These are phyloP conservation scores for Danaus melanippus DNA, from an alignment of 1,140 invertebrate species.

Conservation along the genomic window DNA sequence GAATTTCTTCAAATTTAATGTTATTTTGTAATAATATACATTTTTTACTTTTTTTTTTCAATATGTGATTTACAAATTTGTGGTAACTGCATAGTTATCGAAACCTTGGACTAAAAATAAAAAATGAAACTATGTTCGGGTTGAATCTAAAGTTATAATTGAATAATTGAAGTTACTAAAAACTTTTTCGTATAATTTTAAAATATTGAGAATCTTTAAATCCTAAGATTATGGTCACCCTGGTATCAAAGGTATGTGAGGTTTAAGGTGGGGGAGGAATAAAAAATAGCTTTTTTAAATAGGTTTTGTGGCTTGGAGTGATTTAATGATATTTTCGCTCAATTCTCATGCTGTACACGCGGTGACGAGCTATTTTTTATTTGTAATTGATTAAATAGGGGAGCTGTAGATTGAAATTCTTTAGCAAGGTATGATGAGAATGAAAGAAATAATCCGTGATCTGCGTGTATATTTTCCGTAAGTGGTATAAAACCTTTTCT, in stretches of 20 bases:
- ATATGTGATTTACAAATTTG: too few species aligned
- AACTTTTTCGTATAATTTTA: too few species aligned
- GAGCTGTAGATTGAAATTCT: constrained; percentile 57
- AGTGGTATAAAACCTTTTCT: too few species aligned
- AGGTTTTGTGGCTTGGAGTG: constrained; percentile 57
- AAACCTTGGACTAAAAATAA: too few species aligned
- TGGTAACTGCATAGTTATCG: too few species aligned
- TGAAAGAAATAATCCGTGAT: constrained; percentile 17
- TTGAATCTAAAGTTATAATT: too few species aligned
- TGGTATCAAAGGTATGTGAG: constrained; percentile 34
- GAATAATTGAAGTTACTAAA: too few species aligned
- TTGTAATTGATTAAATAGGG: constrained; percentile 59
- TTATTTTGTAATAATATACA: too few species aligned
- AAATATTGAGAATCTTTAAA: too few species aligned
- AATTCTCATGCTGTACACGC: constrained; percentile 52
- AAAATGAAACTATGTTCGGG: too few species aligned
- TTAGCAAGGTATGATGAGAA: constrained; percentile 44
- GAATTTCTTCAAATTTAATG: too few species aligned
- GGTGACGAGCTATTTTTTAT: constrained; percentile 61
- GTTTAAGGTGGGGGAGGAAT: constrained; percentile 34
- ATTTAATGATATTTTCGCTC: constrained; percentile 57
- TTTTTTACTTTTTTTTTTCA: too few species aligned
- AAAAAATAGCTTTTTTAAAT: constrained; percentile 66
- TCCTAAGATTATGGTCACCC: constrained; percentile 16
- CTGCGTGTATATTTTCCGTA: background rate